A percentile compares a stretch with the other conserved stretches of the same genome.
These are phyloP conservation scores for Acanthiza pusilla DNA, from an alignment of 2,797 vertebrate genomes.

Conservation along the genomic window DNA sequence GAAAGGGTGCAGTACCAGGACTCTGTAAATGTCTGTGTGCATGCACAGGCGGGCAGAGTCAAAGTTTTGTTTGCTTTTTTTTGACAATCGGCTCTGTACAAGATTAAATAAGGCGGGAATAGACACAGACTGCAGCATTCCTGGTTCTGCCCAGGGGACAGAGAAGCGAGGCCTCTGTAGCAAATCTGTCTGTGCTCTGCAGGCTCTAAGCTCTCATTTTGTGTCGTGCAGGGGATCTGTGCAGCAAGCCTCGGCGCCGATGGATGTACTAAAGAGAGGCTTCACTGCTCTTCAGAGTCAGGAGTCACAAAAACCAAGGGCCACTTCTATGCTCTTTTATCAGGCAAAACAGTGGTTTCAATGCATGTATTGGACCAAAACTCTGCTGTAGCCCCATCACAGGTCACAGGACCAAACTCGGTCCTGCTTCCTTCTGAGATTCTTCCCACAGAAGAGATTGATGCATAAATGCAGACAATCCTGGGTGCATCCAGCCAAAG, in stretches of 20 bases:
- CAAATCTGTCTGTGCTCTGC: background rate
- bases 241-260: background rate
- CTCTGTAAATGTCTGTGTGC: background rate
- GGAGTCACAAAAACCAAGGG: background rate
- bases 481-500: background rate
- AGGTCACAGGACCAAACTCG: background rate
- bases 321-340: background rate
- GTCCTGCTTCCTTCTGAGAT: background rate
- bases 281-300: background rate
- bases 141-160: background rate
- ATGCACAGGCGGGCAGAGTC: background rate
- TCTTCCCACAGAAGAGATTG: background rate
- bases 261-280: background rate
- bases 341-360: background rate
- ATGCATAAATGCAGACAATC: background rate
- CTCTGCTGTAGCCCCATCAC: background rate
- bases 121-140: background rate
- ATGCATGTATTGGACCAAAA: background rate
- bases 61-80: background rate
- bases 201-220: background rate
- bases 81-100: background rate
- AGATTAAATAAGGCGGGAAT: slow-evolving; percentile 5
- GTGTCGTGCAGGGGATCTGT: background rate
- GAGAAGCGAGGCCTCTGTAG: background rate
- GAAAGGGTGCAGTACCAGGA: background rate